Percentiles rank a stretch among this genome's conserved stretches.
Conservation (phyloP, 2,113 vertebrate genomes). For the Sturnus vulgaris region DNA sequence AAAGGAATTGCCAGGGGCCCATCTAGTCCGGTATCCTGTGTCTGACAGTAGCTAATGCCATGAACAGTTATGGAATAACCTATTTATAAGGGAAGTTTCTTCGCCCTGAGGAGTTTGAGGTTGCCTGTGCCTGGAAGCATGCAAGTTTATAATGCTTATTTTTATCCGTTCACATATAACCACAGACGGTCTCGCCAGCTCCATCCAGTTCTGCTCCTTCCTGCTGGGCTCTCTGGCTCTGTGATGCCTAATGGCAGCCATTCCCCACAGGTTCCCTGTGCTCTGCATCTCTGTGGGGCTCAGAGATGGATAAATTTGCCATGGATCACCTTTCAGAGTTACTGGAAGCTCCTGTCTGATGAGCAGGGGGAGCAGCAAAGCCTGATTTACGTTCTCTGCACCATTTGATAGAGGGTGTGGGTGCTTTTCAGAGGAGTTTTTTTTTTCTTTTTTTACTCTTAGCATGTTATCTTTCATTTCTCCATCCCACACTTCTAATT, state of each 20-base stretch:
- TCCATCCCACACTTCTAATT: conserved; percentile 1
- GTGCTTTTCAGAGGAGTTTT: background rate
- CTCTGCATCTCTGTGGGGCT: background rate
- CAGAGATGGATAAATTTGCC: background rate
- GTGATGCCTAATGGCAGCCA: background rate
- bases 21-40: conserved; percentile 28
- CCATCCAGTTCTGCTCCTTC: background rate
- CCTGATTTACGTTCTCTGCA: background rate
- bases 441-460: background rate
- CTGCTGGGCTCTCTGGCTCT: background rate
- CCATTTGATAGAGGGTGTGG: background rate
- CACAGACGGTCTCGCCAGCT: background rate
- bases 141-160: conserved; percentile 31
- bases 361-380: background rate
- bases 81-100: conserved; percentile 34
- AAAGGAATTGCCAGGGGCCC: conserved; percentile 54
- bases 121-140: conserved; percentile 42
- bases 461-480: background rate
- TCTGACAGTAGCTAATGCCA: conserved; percentile 31
- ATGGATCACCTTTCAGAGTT: background rate
- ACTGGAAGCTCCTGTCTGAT: background rate
- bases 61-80: background rate
- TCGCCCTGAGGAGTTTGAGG: conserved; percentile 21
- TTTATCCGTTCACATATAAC: background rate
- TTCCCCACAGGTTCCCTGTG: background rate